Conservation (phyloP, 2,113 vertebrate genomes). For the Pycnonotus jocosus region DNA sequence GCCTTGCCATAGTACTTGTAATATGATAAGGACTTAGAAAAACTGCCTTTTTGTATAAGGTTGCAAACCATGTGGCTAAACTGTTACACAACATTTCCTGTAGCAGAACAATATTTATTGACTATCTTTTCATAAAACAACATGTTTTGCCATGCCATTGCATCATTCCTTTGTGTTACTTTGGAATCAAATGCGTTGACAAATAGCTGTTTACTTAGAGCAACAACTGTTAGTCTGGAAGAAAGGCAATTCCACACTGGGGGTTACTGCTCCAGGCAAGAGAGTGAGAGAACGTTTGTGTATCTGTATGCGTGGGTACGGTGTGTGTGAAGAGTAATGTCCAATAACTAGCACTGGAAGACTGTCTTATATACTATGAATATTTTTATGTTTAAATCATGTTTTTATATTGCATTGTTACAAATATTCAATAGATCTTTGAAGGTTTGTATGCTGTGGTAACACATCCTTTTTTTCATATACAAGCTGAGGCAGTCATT, state of each 20-base stretch:
- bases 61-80: slow-evolving; percentile 58
- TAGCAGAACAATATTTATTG: slow-evolving; percentile 72
- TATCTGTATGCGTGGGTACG: slow-evolving; percentile 11
- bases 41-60: slow-evolving; percentile 53
- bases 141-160: slow-evolving; percentile 47
- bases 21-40: slow-evolving; percentile 21
- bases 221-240: slow-evolving; percentile 53
- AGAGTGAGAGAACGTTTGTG: slow-evolving; percentile 3
- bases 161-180: slow-evolving; percentile 58
- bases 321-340: slow-evolving; percentile 53
- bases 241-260: not conserved
- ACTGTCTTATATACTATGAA: slow-evolving; percentile 59
- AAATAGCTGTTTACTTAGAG: slow-evolving; percentile 59
- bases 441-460: slow-evolving; percentile 81
- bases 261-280: slow-evolving; percentile 5
- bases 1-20: not conserved
- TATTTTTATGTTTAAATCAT: slow-evolving; percentile 78
- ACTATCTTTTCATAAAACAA: slow-evolving; percentile 61
- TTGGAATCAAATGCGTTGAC: slow-evolving; percentile 46
- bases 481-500: slow-evolving; percentile 65
- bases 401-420: slow-evolving; percentile 75
- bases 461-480: slow-evolving; percentile 72
- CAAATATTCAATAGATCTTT: slow-evolving; percentile 69
- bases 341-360: slow-evolving; percentile 50
- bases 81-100: slow-evolving; percentile 68